Evolutionary conservation across 2,888 invertebrate species (phyloP), one percentile per base, ranked within the genome.

Genomic region (Baccha elongata): DNA sequence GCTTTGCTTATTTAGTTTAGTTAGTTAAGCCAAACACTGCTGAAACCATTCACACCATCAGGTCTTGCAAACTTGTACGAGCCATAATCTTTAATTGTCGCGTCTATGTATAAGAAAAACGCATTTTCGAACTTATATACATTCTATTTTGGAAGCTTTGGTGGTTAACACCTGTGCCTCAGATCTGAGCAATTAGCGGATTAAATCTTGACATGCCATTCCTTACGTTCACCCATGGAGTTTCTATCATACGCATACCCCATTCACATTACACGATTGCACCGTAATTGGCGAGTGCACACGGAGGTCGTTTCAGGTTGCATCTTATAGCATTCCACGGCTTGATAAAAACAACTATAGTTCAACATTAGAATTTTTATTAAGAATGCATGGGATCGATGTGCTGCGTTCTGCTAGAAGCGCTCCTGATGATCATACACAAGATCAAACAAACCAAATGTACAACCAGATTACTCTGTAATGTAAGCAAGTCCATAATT

Each of bases 301-400:
- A n/a, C n/a, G n/a, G n/a, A n/a, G n/a, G n/a, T n/a, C n/a, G n/a
- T n/a, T n/a, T n/a, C n/a, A n/a, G 40, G 15, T 4, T 23, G 21
- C 29, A 23, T 58, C 32, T 67, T 64, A 37, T 65, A 52, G 64
- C 55, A 81, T 81, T 65, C 81, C 32, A 13, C 35, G 19, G 26
- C 58, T 81, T 60, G 29, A 76, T 65, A 76, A 71, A 81, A 81
- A 81, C 60, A 37, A 67, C 19, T 58, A n/a, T n/a, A 37, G 19
- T 71, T 32, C 69, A 67, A 81, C 81, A 81, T 76, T 67, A 76
- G 81, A 81, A 76, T 71, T 58, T 65, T 71, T 81, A 81, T 71
- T 81, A 81, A 81, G 81, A 81, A 81, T 81, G 65, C 60, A 29
- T 19, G 6, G 13, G 52, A 65, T 62, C 19, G 52, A 44, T 29